Base-by-base conservation (phyloP, 2,113 vertebrate species). In the Corythornis vintsioides region DNA sequence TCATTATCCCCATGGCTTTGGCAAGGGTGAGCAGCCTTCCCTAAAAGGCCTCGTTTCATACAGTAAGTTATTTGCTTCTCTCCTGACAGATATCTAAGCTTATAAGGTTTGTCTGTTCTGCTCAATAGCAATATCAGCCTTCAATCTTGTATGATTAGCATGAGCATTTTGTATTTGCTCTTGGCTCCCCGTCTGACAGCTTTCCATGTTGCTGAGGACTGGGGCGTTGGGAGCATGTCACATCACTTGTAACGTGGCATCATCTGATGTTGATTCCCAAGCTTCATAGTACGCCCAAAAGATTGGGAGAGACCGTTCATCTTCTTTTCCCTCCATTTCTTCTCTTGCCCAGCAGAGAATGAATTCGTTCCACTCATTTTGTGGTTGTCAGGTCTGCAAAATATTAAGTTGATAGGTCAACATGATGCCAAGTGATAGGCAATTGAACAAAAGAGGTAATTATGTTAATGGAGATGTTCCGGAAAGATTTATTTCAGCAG, bases 11-110 rank as follows among this genome's bases (percentile, higher is more conserved):
- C 94, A 95, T 91, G 87, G 89, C 89, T 81, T 92, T 96, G 96
- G 96, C 96, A 96, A 71, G 96, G 96, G 82, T 89, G 92, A 89
- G 53, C 87, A 71, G 85, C 96, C 95, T 96, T 95, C 96, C 95
- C 91, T 96, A 96, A 96, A 96, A 96, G 96, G 96, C 89, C 87
- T 94, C 55, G 64, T 96, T 95, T 96, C 89, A 89, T 96, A 96
- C 95, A 94, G 91, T 95, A 88, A 92, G 92, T 92, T 92, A 91
- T 96, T 96, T 92, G 87, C 92, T 60, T 88, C 92, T 89, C 94
- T 90, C 78, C 75, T 91, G 79, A 92, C 72, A 83, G 92, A 96
- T 92, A 95, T 88, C 97, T 98, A 97, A 97, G 97, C 94, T 96
- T 94, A 95, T 96, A 96, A 96, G 96, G 96, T 95, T 94, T 94